Base-by-base conservation (phyloP, 2,888 invertebrate genomes). In the Pasiphila rectangulata region DNA sequence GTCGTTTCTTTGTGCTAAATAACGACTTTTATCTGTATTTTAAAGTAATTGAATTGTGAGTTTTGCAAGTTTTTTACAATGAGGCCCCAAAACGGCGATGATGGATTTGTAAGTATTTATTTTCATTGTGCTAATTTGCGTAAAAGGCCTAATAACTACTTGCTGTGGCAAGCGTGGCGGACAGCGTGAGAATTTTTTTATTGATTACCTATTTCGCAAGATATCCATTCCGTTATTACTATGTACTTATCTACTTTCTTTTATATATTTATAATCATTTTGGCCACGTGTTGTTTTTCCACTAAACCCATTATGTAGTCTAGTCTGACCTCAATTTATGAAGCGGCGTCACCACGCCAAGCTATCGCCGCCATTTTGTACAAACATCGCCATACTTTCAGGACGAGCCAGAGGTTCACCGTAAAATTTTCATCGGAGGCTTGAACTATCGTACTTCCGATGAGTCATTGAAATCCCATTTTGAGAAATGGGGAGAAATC, bases 401-500 rank as follows among this genome's bases (percentile, higher is more conserved):
- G 88, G 88, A 92, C 59, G 95, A 95, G 77, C 94, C 94, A 1
- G 96, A 96, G 80, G 94, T 96, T 62, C 94, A 96, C 72, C 91
- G 97, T 29, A 98, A 98, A 79, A 90, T 98, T 47, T 98, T 98
- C 73, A 98, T 98, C 71, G 98, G 98, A 27, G 98, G 98, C 9
- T 85, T 98, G 21, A 98, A 98, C 78, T 98, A 97, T 76, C 93
- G 96, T 54, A 98, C 98, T 2, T 96, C 96, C 0, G 98, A 98
- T 68, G 98, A 98, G 44, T 96, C 96, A 1, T 79, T 98, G 4
- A 97, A 97, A 75, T 91, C 93, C n/a, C 97, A 98, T 85, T 99
- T 98, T 77, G 96, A 96, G 69, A 94, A 98, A 92, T 99, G 96
- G 96, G 98, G 98, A 19, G 96, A 97, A 79, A 96, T 98, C 56